A percentile compares a stretch with the other conserved stretches of the same genome.
Conservation (phyloP, 2,888 invertebrate genomes). For the Mimachlamys varia region DNA sequence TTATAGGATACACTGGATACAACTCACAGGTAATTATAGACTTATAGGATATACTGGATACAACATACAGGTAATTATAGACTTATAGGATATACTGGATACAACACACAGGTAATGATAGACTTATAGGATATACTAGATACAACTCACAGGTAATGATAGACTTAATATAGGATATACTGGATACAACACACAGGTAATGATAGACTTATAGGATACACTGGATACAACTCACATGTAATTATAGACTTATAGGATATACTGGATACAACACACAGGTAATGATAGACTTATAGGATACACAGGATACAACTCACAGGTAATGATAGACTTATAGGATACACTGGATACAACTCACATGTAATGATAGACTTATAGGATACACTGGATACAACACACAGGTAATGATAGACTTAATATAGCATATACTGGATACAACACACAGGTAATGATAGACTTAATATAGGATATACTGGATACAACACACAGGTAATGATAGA, state of each 20-base stretch:
- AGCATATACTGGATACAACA: no score
- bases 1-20: no score
- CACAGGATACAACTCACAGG: no score
- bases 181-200: not conserved
- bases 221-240: slow-evolving; percentile 72
- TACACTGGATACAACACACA: no score
- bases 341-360: slow-evolving; percentile 70
- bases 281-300: no score
- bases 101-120: slow-evolving; percentile 72
- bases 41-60: no score
- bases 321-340: slow-evolving; percentile 68
- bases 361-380: slow-evolving; percentile 59
- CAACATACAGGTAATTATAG: not conserved
- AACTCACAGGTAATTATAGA: no score
- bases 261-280: no score
- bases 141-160: no score
- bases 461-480: slow-evolving; percentile 71
- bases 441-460: slow-evolving; percentile 51
- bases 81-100: slow-evolving; percentile 72
- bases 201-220: slow-evolving; percentile 73
- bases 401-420: no score
- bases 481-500: slow-evolving; percentile 70
- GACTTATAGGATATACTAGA: no score
- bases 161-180: no score
- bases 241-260: not conserved